Percentiles rank a stretch among this genome's conserved stretches.
These are phyloP conservation scores for Craterocephalus amniculus DNA, from an alignment of 2,797 vertebrate genomes.

Conservation along the genomic window DNA sequence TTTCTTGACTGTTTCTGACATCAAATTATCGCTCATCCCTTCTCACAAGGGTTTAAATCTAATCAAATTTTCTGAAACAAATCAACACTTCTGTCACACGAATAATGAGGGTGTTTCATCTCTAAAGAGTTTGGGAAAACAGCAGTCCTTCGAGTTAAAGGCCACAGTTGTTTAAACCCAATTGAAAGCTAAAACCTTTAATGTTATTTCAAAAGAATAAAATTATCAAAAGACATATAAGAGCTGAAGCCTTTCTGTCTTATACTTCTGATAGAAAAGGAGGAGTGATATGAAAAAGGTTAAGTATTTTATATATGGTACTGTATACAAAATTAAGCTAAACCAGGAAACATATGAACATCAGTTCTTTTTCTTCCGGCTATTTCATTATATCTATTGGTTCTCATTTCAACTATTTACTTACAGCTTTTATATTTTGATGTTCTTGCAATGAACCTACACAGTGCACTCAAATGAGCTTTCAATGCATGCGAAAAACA, in stretches of 20 bases:
- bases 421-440: neutral
- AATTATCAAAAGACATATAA: neutral
- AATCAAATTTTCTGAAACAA: constrained; percentile 36
- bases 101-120: constrained; percentile 9
- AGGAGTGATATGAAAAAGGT: no score
- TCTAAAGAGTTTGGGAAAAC: constrained; percentile 11
- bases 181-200: neutral
- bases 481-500: neutral
- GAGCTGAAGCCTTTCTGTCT: no score
- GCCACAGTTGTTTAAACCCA: constrained; percentile 16
- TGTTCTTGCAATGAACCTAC: neutral
- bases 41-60: constrained; percentile 19
- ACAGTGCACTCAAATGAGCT: neutral
- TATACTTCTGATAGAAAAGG: no score
- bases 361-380: no score
- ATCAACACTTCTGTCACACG: constrained; percentile 33
- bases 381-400: neutral
- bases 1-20: constrained; percentile 24
- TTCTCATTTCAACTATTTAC: neutral
- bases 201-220: constrained; percentile 11
- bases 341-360: neutral
- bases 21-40: constrained; percentile 23
- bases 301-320: neutral
- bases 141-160: constrained; percentile 10
- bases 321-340: neutral